Evolutionary conservation across 2,113 vertebrate species (phyloP).

Genomic region (Catagonus wagneri): DNA sequence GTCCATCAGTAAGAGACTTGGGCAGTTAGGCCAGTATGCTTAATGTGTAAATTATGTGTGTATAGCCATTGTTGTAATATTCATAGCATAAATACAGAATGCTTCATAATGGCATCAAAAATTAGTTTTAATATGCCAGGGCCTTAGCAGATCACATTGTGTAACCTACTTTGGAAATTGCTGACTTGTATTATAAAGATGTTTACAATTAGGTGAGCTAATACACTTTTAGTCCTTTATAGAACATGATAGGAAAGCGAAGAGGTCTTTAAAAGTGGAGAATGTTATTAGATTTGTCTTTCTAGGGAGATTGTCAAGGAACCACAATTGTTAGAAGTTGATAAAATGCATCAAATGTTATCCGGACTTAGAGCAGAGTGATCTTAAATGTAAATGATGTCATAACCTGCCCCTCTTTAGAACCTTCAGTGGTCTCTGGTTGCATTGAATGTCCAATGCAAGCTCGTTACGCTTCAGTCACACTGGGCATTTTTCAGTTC

Average conservation of each 20-base stretch:
- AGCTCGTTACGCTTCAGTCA: too few relatives aligned
- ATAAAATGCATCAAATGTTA: background rate
- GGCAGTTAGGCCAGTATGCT: accelerated
- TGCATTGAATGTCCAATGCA: accelerated
- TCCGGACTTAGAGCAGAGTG: background rate
- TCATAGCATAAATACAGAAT: accelerated
- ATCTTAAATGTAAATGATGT: background rate
- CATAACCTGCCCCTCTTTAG: too few relatives aligned
- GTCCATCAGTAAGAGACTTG: background rate
- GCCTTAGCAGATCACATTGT: accelerated
- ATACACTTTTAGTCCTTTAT: background rate
- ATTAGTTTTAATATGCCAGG: accelerated
- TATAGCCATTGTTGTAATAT: accelerated
- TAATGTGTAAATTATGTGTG: accelerated
- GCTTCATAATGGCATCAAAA: background rate
- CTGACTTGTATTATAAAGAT: background rate
- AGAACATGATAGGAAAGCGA: background rate
- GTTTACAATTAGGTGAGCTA: background rate
- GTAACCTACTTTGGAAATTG: background rate
- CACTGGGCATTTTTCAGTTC: accelerated
- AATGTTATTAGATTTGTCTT: background rate
- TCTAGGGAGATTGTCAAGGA: background rate
- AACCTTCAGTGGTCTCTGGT: background rate
- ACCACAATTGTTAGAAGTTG: background rate
- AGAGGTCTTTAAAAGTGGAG: background rate